phyloP scores from a whole-genome alignment of 1,140 invertebrate species.

The Drosophila repletoides region DNA sequence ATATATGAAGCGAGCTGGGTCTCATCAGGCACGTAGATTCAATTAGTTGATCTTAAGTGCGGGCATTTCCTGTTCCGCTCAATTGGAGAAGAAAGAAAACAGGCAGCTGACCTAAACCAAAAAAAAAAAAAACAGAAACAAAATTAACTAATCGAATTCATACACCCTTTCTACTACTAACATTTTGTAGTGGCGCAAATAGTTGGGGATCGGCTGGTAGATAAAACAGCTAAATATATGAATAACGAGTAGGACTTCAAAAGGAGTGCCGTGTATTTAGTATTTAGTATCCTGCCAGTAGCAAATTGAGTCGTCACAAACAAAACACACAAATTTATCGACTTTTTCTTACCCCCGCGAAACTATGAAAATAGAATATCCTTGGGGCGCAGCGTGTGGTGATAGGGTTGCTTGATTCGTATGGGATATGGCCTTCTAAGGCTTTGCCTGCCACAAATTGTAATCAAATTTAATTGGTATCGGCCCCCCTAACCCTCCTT shows the following conservation, averaged over 20 bases:
- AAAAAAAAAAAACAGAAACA: background rate
- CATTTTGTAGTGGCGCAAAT: too few relatives aligned
- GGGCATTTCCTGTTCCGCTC: conserved; percentile 33
- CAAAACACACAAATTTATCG: conserved; percentile 27
- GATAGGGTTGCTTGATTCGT: conserved; percentile 34
- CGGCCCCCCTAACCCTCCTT: background rate
- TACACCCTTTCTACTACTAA: conserved; percentile 3
- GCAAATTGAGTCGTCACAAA: conserved; percentile 41
- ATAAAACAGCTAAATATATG: conserved; percentile 29
- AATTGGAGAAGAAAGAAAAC: background rate
- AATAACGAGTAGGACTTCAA: conserved; percentile 26
- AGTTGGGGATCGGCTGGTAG: background rate
- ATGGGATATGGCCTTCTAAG: conserved; percentile 8
- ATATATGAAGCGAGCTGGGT: conserved; percentile 19
- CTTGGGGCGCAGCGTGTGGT: conserved; percentile 31
- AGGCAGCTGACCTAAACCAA: background rate
- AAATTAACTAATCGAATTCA: conserved; percentile 46
- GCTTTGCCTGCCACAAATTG: conserved; percentile 46
- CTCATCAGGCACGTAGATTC: conserved; percentile 38
- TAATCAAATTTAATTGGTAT: conserved; percentile 77
- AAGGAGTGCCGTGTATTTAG: conserved; percentile 25
- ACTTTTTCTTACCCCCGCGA: conserved; percentile 8
- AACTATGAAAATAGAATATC: conserved; percentile 58
- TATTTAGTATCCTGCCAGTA: conserved; percentile 5
- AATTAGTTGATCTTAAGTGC: conserved; percentile 44